Base-by-base conservation (phyloP, 1,140 invertebrate species). In the Panagrolaimus sp. region DNA sequence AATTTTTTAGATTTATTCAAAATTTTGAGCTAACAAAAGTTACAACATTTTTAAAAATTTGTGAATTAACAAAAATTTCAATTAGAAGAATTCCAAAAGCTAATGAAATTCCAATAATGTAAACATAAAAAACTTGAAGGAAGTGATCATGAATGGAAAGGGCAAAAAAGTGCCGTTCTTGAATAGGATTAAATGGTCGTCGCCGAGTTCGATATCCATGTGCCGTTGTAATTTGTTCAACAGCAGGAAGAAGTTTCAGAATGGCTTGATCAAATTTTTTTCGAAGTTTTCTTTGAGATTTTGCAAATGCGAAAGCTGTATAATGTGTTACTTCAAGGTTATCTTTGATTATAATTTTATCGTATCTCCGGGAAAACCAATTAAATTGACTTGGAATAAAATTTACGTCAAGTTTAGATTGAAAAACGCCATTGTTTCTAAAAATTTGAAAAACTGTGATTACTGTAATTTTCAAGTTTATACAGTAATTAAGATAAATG, bases 251-350 rank as follows among this genome's bases (percentile, higher is more conserved):
- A 52, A 73, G 68, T 58, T 65, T 62, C 63, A 74, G 17, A 12
- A 74, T 62, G n/a, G 70, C 73, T 68, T 74, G 65, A 64, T 74
- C 72, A 70, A 74, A 74, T 28, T 67, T 48, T 32, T 70, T 44
- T n/a, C 73, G 67, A 7, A 74, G 68, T 17, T 67, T 66, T 46
- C 65, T 52, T 43, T 72, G 67, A 17, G 46, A 65, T 43, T 63
- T 71, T 43, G 71, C 64, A 55, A 74, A 74, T n/a, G 63, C 73
- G 46, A 74, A 74, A 1, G 73, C 70, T 4, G 71, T 69, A 43
- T 72, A 74, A n/a, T 67, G 68, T 4, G 71, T 32, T 28, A 74
- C 71, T 45, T 67, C 73, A 32, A 21, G 68, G 10, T 67, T 70
- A 65, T 74, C 73, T 65, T 67, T 45, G 45, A 74, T 72, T 7